Evolutionary conservation across 2,797 vertebrate genomes (phyloP).

Genomic region (Apogon talboti): DNA sequence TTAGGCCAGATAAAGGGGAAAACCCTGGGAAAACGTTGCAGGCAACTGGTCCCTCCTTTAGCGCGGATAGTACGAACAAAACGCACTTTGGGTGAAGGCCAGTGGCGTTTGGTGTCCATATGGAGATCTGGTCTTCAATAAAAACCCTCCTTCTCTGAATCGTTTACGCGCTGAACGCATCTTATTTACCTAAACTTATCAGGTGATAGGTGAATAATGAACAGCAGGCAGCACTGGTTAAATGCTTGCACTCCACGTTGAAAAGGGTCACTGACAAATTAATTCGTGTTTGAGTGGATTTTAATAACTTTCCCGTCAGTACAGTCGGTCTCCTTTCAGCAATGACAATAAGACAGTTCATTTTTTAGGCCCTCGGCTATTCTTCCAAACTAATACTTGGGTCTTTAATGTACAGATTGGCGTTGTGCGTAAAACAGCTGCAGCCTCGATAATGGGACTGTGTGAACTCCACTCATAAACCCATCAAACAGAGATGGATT

Average conservation of each 20-base stretch:
- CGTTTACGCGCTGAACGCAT: neutral
- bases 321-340: conserved; percentile 1
- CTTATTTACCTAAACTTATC: neutral
- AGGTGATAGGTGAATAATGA: neutral
- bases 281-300: conserved; percentile 10
- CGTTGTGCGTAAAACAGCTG: conserved; percentile 13
- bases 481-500: conserved; percentile 15
- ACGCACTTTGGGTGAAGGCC: conserved; percentile 25
- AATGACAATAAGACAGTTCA: conserved; percentile 27
- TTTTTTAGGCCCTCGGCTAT: conserved; percentile 40
- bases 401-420: neutral
- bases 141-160: conserved; percentile 1
- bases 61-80: conserved; percentile 42
- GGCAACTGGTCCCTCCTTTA: conserved; percentile 51
- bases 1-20: conserved; percentile 71
- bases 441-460: too few relatives aligned
- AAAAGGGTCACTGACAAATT: neutral
- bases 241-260: conserved; percentile 22
- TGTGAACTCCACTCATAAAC: too few relatives aligned
- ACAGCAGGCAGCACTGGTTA: neutral
- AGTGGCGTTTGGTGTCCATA: conserved; percentile 49
- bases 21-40: conserved; percentile 74
- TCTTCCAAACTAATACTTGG: conserved; percentile 16
- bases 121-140: conserved; percentile 32
- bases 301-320: conserved; percentile 18